These are phyloP conservation scores for Sarcophaga caerulescens DNA, from an alignment of 2,888 invertebrate genomes.

Conservation along the genomic window DNA sequence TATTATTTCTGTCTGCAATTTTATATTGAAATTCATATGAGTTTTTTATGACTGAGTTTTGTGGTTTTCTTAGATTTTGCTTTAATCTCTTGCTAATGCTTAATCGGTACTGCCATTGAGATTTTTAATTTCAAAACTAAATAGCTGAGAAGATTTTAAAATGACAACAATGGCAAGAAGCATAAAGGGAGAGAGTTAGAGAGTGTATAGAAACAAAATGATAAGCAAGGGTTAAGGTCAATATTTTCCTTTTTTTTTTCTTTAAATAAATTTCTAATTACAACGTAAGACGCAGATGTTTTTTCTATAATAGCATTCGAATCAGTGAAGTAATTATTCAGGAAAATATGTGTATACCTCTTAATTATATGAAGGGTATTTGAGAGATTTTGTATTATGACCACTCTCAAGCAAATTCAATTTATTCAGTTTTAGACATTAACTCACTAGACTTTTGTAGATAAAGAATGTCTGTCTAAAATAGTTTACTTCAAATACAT, in stretches of 20 bases:
- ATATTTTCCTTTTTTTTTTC: not conserved
- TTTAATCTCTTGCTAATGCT: slow-evolving; percentile 58
- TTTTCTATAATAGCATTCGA: not conserved
- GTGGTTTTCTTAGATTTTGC: slow-evolving; percentile 35
- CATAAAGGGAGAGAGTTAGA: not conserved
- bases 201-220: not conserved
- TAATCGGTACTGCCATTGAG: slow-evolving; percentile 51
- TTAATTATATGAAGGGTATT: too few relatives aligned
- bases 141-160: not conserved
- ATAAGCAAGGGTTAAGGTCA: slow-evolving; percentile 60
- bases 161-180: not conserved
- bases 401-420: too few relatives aligned
- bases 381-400: too few relatives aligned
- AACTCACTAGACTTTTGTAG: too few relatives aligned
- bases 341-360: too few relatives aligned
- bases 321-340: too few relatives aligned
- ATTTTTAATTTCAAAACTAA: slow-evolving; percentile 18
- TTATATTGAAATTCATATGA: slow-evolving; percentile 38
- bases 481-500: too few relatives aligned
- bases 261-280: not conserved
- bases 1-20: slow-evolving; percentile 5
- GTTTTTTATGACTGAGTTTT: slow-evolving; percentile 4
- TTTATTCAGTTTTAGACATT: too few relatives aligned
- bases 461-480: too few relatives aligned
- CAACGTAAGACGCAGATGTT: not conserved